phyloP scores from a whole-genome alignment of 2,113 vertebrate species.

The Thalassarche chlororhynchos region DNA sequence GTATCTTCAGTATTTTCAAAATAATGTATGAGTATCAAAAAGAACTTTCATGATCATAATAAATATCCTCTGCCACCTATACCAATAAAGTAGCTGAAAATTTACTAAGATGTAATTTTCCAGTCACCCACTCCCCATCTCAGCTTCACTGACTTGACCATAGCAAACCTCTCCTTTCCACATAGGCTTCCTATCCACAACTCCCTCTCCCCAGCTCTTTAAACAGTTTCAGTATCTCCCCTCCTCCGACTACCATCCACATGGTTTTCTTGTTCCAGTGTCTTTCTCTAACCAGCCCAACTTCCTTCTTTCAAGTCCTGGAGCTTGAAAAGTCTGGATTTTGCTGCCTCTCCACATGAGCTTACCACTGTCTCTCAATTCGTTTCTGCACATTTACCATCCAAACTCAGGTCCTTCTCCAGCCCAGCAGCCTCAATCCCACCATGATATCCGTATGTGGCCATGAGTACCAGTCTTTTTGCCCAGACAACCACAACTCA shows the following conservation, averaged over 20 bases:
- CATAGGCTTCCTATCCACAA: neutral
- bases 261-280: neutral
- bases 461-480: neutral
- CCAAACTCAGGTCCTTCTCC: neutral
- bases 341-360: neutral
- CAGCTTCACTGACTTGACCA: neutral
- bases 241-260: neutral
- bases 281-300: neutral
- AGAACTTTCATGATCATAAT: neutral
- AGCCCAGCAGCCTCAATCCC: neutral
- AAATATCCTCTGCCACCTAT: neutral
- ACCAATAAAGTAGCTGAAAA: neutral
- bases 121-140: neutral
- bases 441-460: fast-evolving
- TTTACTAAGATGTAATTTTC: neutral
- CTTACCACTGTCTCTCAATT: neutral
- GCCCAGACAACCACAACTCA: neutral
- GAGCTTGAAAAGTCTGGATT: neutral
- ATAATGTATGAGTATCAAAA: neutral
- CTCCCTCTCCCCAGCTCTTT: neutral
- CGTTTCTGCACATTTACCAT: neutral
- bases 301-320: neutral
- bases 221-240: neutral
- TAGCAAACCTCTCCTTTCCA: neutral
- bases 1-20: neutral